Evolutionary conservation across 2,797 vertebrate genomes (phyloP), one percentile per base, ranked within the genome.

Genomic region (Rousettus madagascariensis): DNA sequence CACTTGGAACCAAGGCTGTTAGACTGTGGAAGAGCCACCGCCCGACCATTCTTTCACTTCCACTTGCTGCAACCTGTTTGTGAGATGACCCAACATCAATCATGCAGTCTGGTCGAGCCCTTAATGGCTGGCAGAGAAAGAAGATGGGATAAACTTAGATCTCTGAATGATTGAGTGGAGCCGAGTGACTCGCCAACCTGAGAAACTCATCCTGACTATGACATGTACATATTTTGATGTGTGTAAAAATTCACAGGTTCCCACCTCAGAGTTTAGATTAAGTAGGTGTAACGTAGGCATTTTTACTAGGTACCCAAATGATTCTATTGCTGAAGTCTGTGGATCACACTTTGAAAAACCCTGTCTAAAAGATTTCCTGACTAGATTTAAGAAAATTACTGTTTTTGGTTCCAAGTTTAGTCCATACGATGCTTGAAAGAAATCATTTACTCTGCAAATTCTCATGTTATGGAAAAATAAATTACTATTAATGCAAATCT

Each of bases 381-480:
- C 17, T 30, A 57, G 24, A 92, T 36, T 63, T 63, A 93, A 91
- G 49, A 65, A 83, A 75, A 91, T 68, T 41, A 65, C 15, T 71
- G 20, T 43, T 66, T 72, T 19, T 7, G 24, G 20, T 79, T 79
- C 83, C 46, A 63, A 71, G 59, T 83, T 86, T 74, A 77, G 6
- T 87, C 12, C 20, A 24, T 20, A 24, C 3, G 53, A n/a, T 7
- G 4, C 41, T 72, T 79, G 17, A 49, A 91, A 55, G 28, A 85
- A 86, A 90, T 55, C 2, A 53, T 69, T 90, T 68, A 77, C 30
- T 74, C 55, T 69, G 36, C 49, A 78, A 65, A 91, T 75, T 49
- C 86, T 96, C 33, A 74, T 2, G 63, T 55, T 71, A 69, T 90
- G 28, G 26, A 77, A 95, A 94, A 86, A 93, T 43, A 77, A 59